These are phyloP conservation scores for Trichacis sp. DNA, from an alignment of 2,888 invertebrate genomes.

Conservation along the genomic window DNA sequence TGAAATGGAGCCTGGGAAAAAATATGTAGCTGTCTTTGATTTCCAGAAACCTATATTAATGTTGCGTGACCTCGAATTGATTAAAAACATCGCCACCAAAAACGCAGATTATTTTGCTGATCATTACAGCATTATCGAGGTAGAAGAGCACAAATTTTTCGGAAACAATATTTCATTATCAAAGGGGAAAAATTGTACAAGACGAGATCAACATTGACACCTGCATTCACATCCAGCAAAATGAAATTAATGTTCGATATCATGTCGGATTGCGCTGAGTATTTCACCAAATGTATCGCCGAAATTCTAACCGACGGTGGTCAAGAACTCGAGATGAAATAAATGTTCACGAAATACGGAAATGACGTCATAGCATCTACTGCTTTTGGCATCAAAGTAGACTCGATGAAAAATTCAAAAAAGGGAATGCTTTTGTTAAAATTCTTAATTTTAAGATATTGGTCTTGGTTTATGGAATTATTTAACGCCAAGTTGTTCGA, in stretches of 20 bases:
- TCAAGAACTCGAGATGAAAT: constrained; percentile 54
- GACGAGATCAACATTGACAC: constrained; percentile 70
- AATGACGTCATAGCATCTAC: constrained; percentile 57
- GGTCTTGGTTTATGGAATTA: no score
- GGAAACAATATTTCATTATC: constrained; percentile 12
- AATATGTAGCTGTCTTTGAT: constrained; percentile 36
- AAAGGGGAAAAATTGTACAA: constrained; percentile 70
- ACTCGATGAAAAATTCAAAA: not conserved
- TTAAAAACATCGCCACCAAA: constrained; percentile 24
- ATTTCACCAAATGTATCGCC: constrained; percentile 52
- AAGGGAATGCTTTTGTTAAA: no score
- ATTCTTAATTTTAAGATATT: no score
- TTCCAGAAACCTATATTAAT: not conserved
- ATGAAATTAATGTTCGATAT: constrained; percentile 72
- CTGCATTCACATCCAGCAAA: constrained; percentile 73
- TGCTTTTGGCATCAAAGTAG: constrained; percentile 51
- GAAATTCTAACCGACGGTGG: constrained; percentile 19
- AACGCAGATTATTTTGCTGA: constrained; percentile 40
- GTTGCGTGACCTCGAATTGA: constrained; percentile 5
- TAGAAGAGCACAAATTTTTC: constrained; percentile 25
- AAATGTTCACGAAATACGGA: constrained; percentile 48
- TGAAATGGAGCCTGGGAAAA: no score
- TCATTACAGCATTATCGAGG: constrained; percentile 26
- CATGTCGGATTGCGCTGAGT: constrained; percentile 62
- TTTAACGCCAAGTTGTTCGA: not conserved